phyloP scores from a whole-genome alignment of 2,113 vertebrate species.

The Castor canadensis region DNA sequence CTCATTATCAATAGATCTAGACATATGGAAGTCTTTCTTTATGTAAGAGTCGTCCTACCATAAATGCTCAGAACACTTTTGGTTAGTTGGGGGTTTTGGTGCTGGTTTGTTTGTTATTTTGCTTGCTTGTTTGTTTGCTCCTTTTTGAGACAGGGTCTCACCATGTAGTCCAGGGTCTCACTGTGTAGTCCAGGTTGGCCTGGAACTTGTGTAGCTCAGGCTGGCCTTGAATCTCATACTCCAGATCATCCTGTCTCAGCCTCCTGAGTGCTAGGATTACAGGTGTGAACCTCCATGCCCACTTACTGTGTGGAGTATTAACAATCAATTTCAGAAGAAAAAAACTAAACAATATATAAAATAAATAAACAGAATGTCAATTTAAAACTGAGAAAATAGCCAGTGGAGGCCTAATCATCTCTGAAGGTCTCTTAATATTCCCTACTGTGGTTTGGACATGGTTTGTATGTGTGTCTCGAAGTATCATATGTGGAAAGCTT shows the following conservation, averaged over 20 bases:
- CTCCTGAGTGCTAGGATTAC: too few species aligned
- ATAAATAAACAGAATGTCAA: neutral
- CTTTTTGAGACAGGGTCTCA: too few species aligned
- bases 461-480: neutral
- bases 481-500: neutral
- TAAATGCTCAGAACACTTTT: neutral
- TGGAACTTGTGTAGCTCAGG: too few species aligned
- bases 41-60: neutral
- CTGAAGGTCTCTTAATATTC: neutral
- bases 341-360: neutral
- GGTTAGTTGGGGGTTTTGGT: too few species aligned
- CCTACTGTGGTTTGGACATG: neutral
- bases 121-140: too few species aligned
- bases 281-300: too few species aligned
- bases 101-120: too few species aligned
- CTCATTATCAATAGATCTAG: neutral
- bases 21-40: neutral
- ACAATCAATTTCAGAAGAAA: neutral
- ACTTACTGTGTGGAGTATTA: neutral
- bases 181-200: too few species aligned
- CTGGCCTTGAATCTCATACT: too few species aligned
- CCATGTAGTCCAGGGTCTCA: too few species aligned
- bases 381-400: neutral
- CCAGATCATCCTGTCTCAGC: too few species aligned
- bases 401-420: neutral